Conservation (phyloP, 2,888 invertebrate species). For the Noctua pronuba region DNA sequence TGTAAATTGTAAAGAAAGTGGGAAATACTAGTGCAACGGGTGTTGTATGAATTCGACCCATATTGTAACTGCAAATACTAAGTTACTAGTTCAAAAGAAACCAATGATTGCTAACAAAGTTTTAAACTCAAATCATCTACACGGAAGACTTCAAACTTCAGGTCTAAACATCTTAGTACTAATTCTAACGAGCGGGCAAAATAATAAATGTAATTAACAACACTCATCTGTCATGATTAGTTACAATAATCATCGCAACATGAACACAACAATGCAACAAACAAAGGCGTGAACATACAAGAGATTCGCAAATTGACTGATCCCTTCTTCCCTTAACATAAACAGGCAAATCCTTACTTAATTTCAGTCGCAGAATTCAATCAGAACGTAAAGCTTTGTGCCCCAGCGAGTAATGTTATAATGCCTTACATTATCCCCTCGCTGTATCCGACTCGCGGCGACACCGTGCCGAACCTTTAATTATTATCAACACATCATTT, state of each 20-base stretch:
- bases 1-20: constrained; percentile 12
- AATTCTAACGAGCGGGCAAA: constrained; percentile 19
- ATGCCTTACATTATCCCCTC: constrained; percentile 88
- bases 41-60: constrained; percentile 3
- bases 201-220: constrained; percentile 47
- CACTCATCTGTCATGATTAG: constrained; percentile 55
- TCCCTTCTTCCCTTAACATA: constrained; percentile 87
- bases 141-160: constrained; percentile 31
- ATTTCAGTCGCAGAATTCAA: constrained; percentile 90
- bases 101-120: constrained; percentile 18
- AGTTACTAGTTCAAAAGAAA: neutral
- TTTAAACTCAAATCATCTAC: constrained; percentile 10
- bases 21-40: neutral
- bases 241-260: constrained; percentile 44
- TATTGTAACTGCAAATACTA: constrained; percentile 1
- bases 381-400: constrained; percentile 89
- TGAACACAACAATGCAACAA: constrained; percentile 64
- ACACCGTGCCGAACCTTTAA: constrained; percentile 89
- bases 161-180: constrained; percentile 20
- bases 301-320: constrained; percentile 86
- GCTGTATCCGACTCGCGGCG: constrained; percentile 80
- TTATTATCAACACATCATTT: constrained; percentile 91
- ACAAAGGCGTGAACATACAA: constrained; percentile 83
- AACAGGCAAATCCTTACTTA: constrained; percentile 90
- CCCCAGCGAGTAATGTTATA: constrained; percentile 88